Conservation (phyloP, 1,140 invertebrate genomes). For the Scylla paramamosain region DNA sequence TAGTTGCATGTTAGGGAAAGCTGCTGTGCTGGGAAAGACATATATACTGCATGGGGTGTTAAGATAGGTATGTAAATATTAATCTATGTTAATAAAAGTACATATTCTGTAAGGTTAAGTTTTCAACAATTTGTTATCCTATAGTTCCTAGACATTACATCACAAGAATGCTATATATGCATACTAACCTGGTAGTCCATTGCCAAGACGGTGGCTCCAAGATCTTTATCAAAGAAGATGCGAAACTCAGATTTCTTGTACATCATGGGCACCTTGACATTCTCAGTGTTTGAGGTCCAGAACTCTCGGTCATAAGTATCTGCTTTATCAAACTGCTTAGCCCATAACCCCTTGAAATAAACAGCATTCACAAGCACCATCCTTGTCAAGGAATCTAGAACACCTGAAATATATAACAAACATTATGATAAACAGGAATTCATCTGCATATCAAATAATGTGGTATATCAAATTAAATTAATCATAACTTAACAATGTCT, state of each 20-base stretch:
- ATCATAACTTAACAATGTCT: too few species aligned
- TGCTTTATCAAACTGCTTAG: slow-evolving; percentile 83
- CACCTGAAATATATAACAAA: slow-evolving; percentile 63
- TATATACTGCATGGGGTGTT: too few species aligned
- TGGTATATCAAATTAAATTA: too few species aligned
- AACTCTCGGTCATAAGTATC: slow-evolving; percentile 84
- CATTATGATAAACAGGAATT: background rate
- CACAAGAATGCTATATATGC: background rate
- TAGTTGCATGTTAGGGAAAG: too few species aligned
- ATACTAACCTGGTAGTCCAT: slow-evolving; percentile 85
- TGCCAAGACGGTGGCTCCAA: slow-evolving; percentile 84
- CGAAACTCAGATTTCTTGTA: slow-evolving; percentile 83
- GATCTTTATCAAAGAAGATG: slow-evolving; percentile 82
- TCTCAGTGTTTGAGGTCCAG: slow-evolving; percentile 79
- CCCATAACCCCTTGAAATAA: slow-evolving; percentile 93
- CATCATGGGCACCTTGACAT: slow-evolving; percentile 85
- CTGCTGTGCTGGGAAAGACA: too few species aligned
- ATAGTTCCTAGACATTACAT: too few species aligned
- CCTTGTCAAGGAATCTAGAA: slow-evolving; percentile 81
- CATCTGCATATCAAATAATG: too few species aligned
- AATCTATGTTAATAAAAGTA: too few species aligned
- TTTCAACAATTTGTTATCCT: too few species aligned
- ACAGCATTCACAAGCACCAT: slow-evolving; percentile 90
- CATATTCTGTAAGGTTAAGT: too few species aligned
- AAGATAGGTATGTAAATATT: too few species aligned